phyloP scores from a whole-genome alignment of 2,888 invertebrate genomes.

The Aelia acuminata region DNA sequence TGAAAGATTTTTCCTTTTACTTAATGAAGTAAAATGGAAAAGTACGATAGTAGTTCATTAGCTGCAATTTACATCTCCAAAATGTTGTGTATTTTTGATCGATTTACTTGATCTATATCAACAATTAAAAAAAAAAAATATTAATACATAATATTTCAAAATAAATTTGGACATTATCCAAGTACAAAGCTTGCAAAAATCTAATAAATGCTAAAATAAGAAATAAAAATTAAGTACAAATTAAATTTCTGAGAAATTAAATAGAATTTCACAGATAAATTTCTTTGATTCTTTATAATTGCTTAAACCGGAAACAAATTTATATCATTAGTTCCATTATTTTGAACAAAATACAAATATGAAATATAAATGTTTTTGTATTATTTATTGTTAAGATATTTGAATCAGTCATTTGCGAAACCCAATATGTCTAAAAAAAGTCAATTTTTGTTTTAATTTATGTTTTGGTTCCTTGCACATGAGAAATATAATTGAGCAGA shows the following conservation, averaged over 20 bases:
- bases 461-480: too few species aligned
- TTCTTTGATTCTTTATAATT: not conserved
- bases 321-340: not conserved
- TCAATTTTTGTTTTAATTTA: too few species aligned
- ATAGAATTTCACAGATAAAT: not conserved
- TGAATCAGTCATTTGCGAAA: not conserved
- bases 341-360: not conserved
- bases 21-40: not conserved
- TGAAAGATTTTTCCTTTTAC: slow-evolving; percentile 19
- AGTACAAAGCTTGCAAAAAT: not conserved
- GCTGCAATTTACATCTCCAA: not conserved
- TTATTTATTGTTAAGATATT: not conserved
- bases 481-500: too few species aligned
- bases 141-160: not conserved
- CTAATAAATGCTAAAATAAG: not conserved
- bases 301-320: not conserved
- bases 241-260: not conserved
- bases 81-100: slow-evolving; percentile 29
- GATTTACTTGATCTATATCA: not conserved
- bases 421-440: too few species aligned
- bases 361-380: not conserved
- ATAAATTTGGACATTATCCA: not conserved
- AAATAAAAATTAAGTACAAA: too few species aligned
- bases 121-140: not conserved
- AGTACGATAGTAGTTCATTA: not conserved